A percentile compares a stretch with the other conserved stretches of the same genome.
Evolutionary conservation across 1,140 invertebrate genomes (phyloP).

Genomic region (Musca domestica): DNA sequence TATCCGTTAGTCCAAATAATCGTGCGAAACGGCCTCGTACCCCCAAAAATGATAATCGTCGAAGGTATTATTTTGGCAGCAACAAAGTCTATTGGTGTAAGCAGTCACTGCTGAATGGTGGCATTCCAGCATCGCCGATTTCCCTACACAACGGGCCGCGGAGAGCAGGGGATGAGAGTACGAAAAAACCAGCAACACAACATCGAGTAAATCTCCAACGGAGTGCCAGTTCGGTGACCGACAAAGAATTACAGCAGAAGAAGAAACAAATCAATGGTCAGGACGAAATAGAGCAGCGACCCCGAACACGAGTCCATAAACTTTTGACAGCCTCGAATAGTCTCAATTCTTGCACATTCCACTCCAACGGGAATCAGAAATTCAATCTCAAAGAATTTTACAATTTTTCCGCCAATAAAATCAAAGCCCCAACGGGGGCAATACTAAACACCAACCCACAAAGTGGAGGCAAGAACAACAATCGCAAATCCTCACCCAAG

Average conservation of each 20-base stretch:
- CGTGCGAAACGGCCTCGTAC: slow-evolving; percentile 16
- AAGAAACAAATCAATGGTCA: not conserved
- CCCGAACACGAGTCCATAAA: not conserved
- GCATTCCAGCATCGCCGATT: not conserved
- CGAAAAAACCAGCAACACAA: too few relatives aligned
- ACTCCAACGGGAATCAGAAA: not conserved
- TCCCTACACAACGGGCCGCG: not conserved
- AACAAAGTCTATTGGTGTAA: slow-evolving; percentile 51
- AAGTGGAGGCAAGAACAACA: too few relatives aligned
- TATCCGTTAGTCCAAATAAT: not conserved
- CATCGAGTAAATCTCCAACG: not conserved
- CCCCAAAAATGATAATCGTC: slow-evolving; percentile 7
- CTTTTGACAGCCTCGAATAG: not conserved
- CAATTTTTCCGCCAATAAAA: too few relatives aligned
- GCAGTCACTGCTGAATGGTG: slow-evolving; percentile 31
- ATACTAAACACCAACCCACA: not conserved
- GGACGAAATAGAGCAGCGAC: too few relatives aligned
- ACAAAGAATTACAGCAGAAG: slow-evolving; percentile 8
- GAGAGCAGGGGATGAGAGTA: not conserved
- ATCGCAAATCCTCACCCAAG: not conserved
- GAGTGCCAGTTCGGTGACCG: slow-evolving; percentile 11
- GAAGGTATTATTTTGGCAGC: slow-evolving; percentile 44
- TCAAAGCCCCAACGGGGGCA: too few relatives aligned
- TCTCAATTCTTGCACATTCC: not conserved
- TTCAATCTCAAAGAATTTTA: too few relatives aligned